Conservation (phyloP, 2,888 invertebrate genomes). For the Neoaliturus tenellus region DNA sequence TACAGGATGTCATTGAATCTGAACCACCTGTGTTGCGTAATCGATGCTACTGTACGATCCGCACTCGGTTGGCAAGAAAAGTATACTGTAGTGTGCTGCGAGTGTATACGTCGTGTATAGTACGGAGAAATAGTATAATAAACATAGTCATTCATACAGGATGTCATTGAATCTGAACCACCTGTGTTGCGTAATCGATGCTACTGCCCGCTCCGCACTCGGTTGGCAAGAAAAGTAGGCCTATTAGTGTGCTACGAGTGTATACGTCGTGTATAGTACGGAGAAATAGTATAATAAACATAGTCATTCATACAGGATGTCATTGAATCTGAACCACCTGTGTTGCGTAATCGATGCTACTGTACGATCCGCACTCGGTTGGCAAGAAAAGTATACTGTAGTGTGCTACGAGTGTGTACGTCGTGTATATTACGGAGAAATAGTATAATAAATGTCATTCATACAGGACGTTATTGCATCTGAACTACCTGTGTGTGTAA, state of each 20-base stretch:
- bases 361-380: neutral
- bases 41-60: neutral
- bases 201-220: neutral
- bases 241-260: neutral
- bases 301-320: neutral
- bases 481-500: constrained; percentile 15
- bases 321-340: constrained; percentile 30
- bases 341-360: neutral
- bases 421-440: neutral
- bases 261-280: neutral
- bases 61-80: neutral
- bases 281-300: too few relatives aligned
- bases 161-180: constrained; percentile 13
- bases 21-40: constrained; percentile 16
- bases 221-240: neutral
- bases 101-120: neutral
- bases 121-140: too few relatives aligned
- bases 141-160: neutral
- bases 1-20: constrained; percentile 8
- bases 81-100: neutral
- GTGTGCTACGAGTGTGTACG: neutral
- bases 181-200: constrained; percentile 14
- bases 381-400: neutral
- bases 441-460: neutral
- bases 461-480: neutral